Percentiles rank a stretch among this genome's conserved stretches.
Conservation (phyloP, 92 coral and sea anemone species). For the Scolanthus callimorphus region DNA sequence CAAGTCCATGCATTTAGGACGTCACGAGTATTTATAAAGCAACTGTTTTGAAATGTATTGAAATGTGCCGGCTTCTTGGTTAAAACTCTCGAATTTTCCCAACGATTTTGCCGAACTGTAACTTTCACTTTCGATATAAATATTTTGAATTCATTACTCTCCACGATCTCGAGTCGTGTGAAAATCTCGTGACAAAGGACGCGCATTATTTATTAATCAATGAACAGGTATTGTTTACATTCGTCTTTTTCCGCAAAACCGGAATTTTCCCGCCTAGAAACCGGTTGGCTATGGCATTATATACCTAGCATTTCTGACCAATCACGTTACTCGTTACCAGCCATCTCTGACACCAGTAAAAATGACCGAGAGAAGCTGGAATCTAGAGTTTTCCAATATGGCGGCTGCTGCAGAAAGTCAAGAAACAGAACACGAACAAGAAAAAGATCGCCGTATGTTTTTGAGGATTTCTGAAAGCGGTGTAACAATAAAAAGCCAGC, state of each 20-base stretch:
- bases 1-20: too few relatives aligned
- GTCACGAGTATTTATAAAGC: too few relatives aligned
- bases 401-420: slow-evolving; percentile 37
- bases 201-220: slow-evolving; percentile 60
- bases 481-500: slow-evolving; percentile 72
- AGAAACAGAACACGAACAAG: neutral
- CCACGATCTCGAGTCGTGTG: slow-evolving; percentile 55
- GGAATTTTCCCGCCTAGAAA: slow-evolving; percentile 26
- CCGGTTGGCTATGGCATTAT: too few relatives aligned
- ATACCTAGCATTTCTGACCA: neutral
- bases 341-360: neutral
- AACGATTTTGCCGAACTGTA: too few relatives aligned
- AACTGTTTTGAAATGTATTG: too few relatives aligned
- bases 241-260: slow-evolving; percentile 21
- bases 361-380: slow-evolving; percentile 14
- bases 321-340: neutral
- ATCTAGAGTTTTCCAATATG: slow-evolving; percentile 51
- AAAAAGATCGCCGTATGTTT: slow-evolving; percentile 37
- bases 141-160: too few relatives aligned
- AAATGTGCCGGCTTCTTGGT: too few relatives aligned
- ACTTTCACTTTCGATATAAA: too few relatives aligned
- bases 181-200: slow-evolving; percentile 69
- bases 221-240: slow-evolving; percentile 19
- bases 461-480: slow-evolving; percentile 59
- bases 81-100: too few relatives aligned